Conservation (phyloP, 2,797 vertebrate species). For the Acanthurus leucopareius region DNA sequence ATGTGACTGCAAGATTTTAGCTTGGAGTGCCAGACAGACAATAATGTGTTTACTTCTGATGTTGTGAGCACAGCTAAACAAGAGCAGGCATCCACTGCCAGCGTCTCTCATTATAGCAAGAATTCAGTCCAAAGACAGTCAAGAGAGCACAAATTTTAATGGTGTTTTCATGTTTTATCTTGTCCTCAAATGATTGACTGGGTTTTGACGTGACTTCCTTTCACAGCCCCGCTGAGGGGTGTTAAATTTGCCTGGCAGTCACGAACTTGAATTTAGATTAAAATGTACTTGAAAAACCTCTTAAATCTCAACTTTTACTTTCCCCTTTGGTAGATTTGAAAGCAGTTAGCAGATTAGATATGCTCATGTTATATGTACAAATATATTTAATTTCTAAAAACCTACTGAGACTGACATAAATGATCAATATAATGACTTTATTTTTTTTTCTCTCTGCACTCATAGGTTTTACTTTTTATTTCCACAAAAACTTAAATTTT, state of each 20-base stretch:
- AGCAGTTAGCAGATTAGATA: not conserved
- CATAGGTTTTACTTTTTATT: not conserved
- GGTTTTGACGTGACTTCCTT: slow-evolving; percentile 42
- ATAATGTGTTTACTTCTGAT: slow-evolving; percentile 12
- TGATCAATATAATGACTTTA: too few species aligned
- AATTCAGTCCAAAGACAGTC: not conserved
- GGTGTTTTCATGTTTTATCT: slow-evolving; percentile 38
- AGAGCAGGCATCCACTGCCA: not conserved
- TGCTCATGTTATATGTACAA: not conserved
- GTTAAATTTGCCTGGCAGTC: slow-evolving; percentile 33
- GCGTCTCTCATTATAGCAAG: not conserved
- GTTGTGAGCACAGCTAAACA: slow-evolving; percentile 1
- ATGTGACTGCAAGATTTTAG: slow-evolving; percentile 4
- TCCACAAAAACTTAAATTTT: not conserved
- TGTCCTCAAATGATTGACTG: slow-evolving; percentile 40
- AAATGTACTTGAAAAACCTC: not conserved
- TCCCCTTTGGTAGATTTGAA: not conserved
- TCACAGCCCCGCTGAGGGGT: slow-evolving; percentile 27
- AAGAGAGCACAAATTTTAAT: not conserved
- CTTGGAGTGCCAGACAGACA: slow-evolving; percentile 15
- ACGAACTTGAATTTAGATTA: slow-evolving; percentile 24
- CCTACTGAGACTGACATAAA: not conserved
- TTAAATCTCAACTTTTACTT: not conserved
- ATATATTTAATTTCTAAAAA: not conserved
- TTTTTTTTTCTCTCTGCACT: not conserved